Conservation (phyloP, 1,140 invertebrate genomes). For the Eupristina koningsbergeri region DNA sequence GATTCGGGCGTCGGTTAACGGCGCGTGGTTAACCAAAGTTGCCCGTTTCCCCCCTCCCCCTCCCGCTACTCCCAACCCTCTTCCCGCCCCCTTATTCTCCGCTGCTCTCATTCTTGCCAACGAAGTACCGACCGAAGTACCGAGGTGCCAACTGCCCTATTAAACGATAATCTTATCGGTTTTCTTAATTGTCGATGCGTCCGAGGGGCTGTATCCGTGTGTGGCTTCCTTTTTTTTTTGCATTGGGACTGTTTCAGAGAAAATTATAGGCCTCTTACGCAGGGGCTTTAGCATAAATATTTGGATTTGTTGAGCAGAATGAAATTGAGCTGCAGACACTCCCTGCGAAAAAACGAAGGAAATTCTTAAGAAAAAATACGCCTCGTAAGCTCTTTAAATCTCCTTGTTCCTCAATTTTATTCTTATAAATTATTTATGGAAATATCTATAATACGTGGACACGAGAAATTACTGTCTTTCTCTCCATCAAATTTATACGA, state of each 20-base stretch:
- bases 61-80: too few relatives aligned
- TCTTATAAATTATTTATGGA: slow-evolving; percentile 7
- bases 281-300: slow-evolving; percentile 43
- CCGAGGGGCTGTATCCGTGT: background rate
- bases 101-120: background rate
- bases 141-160: slow-evolving; percentile 49
- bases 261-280: slow-evolving; percentile 39
- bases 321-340: slow-evolving; percentile 6
- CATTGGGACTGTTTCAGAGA: background rate
- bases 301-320: slow-evolving; percentile 41
- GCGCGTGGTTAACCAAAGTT: background rate
- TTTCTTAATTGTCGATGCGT: slow-evolving; percentile 45
- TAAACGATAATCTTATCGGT: slow-evolving; percentile 51
- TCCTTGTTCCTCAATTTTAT: background rate
- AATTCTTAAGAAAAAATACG: background rate
- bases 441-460: background rate
- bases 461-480: background rate
- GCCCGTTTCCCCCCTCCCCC: too few relatives aligned
- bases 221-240: background rate
- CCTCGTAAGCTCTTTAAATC: background rate
- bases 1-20: background rate
- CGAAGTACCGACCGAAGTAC: background rate
- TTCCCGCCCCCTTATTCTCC: too few relatives aligned
- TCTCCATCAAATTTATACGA: background rate
- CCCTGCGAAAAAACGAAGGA: slow-evolving; percentile 26